Conservation (phyloP, 2,888 invertebrate genomes). For the Eupithecia dodoneata region DNA sequence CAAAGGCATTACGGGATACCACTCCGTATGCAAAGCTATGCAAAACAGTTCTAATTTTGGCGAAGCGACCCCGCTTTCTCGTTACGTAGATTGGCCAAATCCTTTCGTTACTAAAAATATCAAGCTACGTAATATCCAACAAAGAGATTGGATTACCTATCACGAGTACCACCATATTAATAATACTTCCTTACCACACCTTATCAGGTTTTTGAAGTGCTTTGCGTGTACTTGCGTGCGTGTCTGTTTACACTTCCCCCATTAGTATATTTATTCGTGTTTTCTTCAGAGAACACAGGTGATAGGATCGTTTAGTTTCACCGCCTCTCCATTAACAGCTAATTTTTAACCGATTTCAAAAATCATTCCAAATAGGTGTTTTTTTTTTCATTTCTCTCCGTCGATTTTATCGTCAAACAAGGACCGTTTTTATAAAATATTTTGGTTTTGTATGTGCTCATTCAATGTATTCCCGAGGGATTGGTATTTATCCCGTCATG, state of each 20-base stretch:
- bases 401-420: no score
- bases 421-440: no score
- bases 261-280: background rate
- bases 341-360: background rate
- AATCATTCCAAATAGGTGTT: no score
- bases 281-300: background rate
- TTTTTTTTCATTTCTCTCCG: no score
- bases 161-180: background rate
- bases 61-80: conserved; percentile 27
- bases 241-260: background rate
- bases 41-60: conserved; percentile 43
- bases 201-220: background rate
- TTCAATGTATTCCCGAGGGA: no score
- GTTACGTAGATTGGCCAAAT: conserved; percentile 26
- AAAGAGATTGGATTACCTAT: conserved; percentile 3
- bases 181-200: background rate
- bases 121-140: conserved; percentile 7
- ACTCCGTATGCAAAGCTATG: conserved; percentile 46
- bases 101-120: conserved; percentile 10
- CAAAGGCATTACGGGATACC: conserved; percentile 39
- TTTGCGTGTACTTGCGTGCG: conserved; percentile 1
- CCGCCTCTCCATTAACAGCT: background rate
- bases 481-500: no score
- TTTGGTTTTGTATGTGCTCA: no score
- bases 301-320: background rate